A percentile compares a stretch with the other conserved stretches of the same genome.
phyloP scores from a whole-genome alignment of 2,113 vertebrate species.

The Psophia crepitans region DNA sequence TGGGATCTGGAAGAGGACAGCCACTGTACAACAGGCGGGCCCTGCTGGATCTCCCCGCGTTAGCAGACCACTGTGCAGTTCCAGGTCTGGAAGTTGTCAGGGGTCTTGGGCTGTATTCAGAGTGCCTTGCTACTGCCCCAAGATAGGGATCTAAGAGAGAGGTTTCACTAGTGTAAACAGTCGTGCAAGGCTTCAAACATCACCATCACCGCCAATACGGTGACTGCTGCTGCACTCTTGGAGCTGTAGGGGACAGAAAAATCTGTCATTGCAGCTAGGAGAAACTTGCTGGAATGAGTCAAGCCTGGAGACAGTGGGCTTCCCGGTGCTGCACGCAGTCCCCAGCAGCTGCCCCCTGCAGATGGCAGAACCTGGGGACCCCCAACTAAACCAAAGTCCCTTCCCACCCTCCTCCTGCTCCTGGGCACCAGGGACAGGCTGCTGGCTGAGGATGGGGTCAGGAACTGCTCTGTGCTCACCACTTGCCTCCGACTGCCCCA shows the following conservation, averaged over 20 bases:
- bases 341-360: neutral
- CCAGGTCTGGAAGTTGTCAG: slow-evolving; percentile 29
- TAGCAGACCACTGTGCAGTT: neutral
- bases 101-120: neutral
- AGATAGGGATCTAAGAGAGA: neutral
- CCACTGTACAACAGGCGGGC: neutral
- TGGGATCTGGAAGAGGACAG: slow-evolving; percentile 59
- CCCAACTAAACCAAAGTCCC: neutral
- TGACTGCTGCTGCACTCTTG: neutral
- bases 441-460: neutral
- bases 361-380: neutral
- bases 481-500: accelerated
- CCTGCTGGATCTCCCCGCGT: neutral
- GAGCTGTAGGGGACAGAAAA: neutral
- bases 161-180: neutral
- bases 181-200: neutral
- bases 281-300: neutral
- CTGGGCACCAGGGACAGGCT: neutral
- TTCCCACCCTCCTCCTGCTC: neutral
- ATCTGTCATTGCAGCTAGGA: neutral
- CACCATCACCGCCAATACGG: neutral
- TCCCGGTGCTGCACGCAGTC: neutral
- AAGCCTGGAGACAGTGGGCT: neutral
- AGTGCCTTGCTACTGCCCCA: neutral
- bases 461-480: neutral